These are phyloP conservation scores for Teleopsis dalmanni DNA, from an alignment of 1,140 invertebrate species.

Conservation along the genomic window DNA sequence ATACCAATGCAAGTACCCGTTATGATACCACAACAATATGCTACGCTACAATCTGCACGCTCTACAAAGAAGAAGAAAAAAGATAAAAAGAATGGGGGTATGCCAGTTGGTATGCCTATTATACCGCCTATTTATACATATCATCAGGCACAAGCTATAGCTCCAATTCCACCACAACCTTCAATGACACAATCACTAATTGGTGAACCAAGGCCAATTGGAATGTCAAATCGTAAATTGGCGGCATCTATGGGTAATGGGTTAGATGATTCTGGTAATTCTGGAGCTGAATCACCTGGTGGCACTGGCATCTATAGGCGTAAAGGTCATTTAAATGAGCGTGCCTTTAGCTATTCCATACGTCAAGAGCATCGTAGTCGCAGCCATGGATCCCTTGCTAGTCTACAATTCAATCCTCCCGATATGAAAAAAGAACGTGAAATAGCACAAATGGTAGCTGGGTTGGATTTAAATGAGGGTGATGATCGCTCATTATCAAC, in stretches of 20 bases:
- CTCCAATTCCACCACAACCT: constrained; percentile 24
- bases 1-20: constrained; percentile 17
- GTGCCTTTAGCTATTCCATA: constrained; percentile 90
- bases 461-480: constrained; percentile 72
- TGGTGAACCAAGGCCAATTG: constrained; percentile 29
- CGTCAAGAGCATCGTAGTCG: constrained; percentile 83
- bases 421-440: constrained; percentile 85
- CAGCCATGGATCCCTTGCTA: constrained; percentile 82
- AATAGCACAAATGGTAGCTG: constrained; percentile 84
- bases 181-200: constrained; percentile 27
- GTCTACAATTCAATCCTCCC: constrained; percentile 68
- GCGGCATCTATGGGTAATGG: constrained; percentile 49
- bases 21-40: constrained; percentile 40
- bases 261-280: constrained; percentile 51
- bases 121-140: constrained; percentile 40
- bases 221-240: constrained; percentile 47
- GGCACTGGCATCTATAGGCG: constrained; percentile 81
- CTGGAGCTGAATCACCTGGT: constrained; percentile 67
- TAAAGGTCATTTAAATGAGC: constrained; percentile 86
- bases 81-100: constrained; percentile 43
- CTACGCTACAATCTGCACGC: constrained; percentile 34
- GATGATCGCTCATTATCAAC: constrained; percentile 25
- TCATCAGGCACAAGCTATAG: constrained; percentile 23
- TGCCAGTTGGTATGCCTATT: constrained; percentile 40
- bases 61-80: constrained; percentile 53